These are phyloP conservation scores for Pteromalus puparum DNA, from an alignment of 1,140 invertebrate genomes.

Conservation along the genomic window DNA sequence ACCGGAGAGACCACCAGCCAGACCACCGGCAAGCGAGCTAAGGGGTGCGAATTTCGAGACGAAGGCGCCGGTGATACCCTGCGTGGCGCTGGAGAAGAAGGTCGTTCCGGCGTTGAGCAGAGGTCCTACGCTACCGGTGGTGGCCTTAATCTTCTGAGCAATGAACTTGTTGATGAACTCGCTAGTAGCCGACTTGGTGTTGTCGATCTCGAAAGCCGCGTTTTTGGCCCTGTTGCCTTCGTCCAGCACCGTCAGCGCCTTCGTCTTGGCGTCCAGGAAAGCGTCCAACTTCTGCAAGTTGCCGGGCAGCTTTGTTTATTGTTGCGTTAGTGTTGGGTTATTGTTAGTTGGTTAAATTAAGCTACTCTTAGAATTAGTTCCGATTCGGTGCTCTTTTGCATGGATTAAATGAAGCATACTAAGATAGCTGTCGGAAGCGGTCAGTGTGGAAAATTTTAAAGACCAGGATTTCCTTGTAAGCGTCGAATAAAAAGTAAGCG, in stretches of 20 bases:
- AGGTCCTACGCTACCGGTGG: constrained; percentile 67
- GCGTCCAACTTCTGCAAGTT: constrained; percentile 83
- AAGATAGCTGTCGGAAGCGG: too few species aligned
- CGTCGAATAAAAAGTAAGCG: too few species aligned
- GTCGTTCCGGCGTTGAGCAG: constrained; percentile 68
- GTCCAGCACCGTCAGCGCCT: constrained; percentile 80
- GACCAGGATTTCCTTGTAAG: too few species aligned
- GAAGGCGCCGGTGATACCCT: constrained; percentile 64
- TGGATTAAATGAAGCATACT: too few species aligned
- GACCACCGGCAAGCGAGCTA: constrained; percentile 64
- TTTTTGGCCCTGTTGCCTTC: constrained; percentile 84
- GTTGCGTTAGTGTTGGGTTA: background rate
- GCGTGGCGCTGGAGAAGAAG: constrained; percentile 61
- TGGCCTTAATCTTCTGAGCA: constrained; percentile 63
- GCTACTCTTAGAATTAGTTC: background rate
- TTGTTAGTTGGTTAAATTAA: background rate
- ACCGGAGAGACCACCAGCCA: constrained; percentile 61
- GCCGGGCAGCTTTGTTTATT: constrained; percentile 8
- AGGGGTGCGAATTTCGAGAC: constrained; percentile 68
- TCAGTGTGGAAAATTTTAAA: too few species aligned
- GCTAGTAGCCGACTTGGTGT: constrained; percentile 62
- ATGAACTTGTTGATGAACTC: constrained; percentile 67
- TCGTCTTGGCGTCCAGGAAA: constrained; percentile 84
- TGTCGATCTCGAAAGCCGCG: constrained; percentile 82
- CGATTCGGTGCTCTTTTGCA: too few species aligned